phyloP scores from a whole-genome alignment of 2,797 vertebrate genomes.

The Chrysocyon brachyurus region DNA sequence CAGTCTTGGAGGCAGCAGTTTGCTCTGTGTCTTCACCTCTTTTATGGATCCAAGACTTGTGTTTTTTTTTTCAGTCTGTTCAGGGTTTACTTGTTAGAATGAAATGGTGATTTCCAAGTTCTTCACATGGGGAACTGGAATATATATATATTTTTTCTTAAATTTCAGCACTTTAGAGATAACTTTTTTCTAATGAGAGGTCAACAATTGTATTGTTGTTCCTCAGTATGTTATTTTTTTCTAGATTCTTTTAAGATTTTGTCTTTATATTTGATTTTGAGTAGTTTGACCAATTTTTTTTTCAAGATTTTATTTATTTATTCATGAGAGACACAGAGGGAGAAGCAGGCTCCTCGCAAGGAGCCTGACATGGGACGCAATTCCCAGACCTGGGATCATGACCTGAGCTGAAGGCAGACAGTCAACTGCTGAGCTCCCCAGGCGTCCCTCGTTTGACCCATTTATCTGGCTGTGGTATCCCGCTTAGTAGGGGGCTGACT shows the following conservation, averaged over 20 bases:
- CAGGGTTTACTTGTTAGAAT: not conserved
- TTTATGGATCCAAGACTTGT: not conserved
- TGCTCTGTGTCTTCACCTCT: not conserved
- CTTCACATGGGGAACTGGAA: not conserved
- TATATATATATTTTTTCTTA: not conserved
- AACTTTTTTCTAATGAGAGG: not conserved
- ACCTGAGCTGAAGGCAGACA: too few relatives aligned
- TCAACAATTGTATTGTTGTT: not conserved
- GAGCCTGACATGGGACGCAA: too few relatives aligned
- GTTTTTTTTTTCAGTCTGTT: not conserved
- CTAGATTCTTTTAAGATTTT: conserved; percentile 17
- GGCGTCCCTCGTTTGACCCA: too few relatives aligned
- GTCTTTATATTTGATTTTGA: not conserved
- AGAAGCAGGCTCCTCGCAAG: too few relatives aligned
- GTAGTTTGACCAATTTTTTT: not conserved
- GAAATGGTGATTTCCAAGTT: not conserved
- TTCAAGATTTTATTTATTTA: too few relatives aligned
- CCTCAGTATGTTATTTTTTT: not conserved
- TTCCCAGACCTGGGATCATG: too few relatives aligned
- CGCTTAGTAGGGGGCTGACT: not conserved
- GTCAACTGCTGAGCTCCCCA: too few relatives aligned
- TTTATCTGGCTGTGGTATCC: not conserved
- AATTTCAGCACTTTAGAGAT: not conserved
- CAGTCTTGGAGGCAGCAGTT: not conserved
- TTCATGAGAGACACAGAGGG: too few relatives aligned